phyloP scores from a whole-genome alignment of 2,888 invertebrate genomes.

The Dicyrtoma fusca region DNA sequence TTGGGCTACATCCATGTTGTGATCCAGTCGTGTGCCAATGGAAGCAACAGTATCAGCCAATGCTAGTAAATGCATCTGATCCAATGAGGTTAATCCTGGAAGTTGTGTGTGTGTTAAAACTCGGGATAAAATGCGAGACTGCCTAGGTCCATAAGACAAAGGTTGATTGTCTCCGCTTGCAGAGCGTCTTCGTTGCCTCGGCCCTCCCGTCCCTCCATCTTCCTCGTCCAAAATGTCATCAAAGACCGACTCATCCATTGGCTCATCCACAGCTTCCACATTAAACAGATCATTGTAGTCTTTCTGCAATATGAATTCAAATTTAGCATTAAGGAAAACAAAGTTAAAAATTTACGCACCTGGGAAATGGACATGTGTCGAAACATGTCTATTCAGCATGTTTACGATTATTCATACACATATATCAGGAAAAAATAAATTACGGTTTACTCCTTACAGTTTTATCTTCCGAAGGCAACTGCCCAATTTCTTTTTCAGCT shows the following conservation, averaged over 20 bases:
- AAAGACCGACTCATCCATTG: slow-evolving; percentile 65
- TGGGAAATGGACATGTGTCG: no score
- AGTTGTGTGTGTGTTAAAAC: slow-evolving; percentile 92
- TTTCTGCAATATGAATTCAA: slow-evolving; percentile 59
- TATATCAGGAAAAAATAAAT: slow-evolving; percentile 5
- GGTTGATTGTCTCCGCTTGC: slow-evolving; percentile 57
- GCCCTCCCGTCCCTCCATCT: slow-evolving; percentile 60
- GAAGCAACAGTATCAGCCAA: slow-evolving; percentile 97
- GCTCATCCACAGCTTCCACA: slow-evolving; percentile 73
- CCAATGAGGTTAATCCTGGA: slow-evolving; percentile 91
- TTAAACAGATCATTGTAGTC: slow-evolving; percentile 92
- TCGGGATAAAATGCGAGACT: slow-evolving; percentile 79
- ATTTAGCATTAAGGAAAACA: no score
- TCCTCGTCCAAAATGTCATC: slow-evolving; percentile 76
- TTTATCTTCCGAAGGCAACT: slow-evolving; percentile 51
- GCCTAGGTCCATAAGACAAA: slow-evolving; percentile 53
- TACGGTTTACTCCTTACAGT: slow-evolving; percentile 39
- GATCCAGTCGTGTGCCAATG: slow-evolving; percentile 55
- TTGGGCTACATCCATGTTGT: slow-evolving; percentile 41
- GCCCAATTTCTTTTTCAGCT: slow-evolving; percentile 80
- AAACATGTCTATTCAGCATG: slow-evolving; percentile 1
- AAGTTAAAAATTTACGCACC: no score
- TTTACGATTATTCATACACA: not conserved
- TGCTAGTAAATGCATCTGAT: slow-evolving; percentile 99
- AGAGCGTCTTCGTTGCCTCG: slow-evolving; percentile 68